These are phyloP conservation scores for Drosophila nasuta DNA, from an alignment of 1,140 invertebrate species.

Conservation along the genomic window DNA sequence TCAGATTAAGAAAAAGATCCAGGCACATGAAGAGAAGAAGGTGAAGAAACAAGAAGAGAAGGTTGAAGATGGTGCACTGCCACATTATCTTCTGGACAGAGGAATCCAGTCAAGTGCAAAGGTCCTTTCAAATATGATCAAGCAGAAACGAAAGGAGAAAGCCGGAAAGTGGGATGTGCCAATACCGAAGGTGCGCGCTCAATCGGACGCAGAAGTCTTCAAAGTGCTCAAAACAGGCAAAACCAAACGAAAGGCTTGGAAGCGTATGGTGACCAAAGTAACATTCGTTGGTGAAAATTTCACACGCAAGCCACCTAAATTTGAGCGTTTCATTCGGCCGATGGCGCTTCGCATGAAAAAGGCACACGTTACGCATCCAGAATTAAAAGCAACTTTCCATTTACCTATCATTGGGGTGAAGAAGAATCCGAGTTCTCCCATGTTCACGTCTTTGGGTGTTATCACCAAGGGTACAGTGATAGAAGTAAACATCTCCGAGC, in stretches of 20 bases:
- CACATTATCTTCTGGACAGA: constrained; percentile 98
- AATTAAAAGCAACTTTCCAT: constrained; percentile 99
- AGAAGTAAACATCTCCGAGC: constrained; percentile 99
- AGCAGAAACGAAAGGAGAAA: constrained; percentile 99
- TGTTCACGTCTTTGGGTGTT: constrained; percentile 98
- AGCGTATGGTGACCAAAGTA: constrained; percentile 99
- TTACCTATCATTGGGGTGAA: constrained; percentile 99
- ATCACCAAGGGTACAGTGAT: constrained; percentile 99
- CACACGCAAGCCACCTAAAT: constrained; percentile 99
- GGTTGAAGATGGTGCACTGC: constrained; percentile 95
- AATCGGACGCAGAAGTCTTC: constrained; percentile 99
- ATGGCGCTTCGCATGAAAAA: constrained; percentile 99
- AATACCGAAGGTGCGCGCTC: constrained; percentile 98
- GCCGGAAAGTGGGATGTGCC: constrained; percentile 99
- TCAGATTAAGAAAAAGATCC: constrained; percentile 99
- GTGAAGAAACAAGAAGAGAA: constrained; percentile 94
- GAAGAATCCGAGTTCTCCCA: constrained; percentile 98
- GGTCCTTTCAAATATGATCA: constrained; percentile 99
- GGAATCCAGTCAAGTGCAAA: constrained; percentile 97
- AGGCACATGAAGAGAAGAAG: constrained; percentile 95
- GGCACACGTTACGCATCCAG: constrained; percentile 99
- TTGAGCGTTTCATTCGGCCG: constrained; percentile 99
- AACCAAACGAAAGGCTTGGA: constrained; percentile 98
- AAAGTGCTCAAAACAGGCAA: constrained; percentile 98
- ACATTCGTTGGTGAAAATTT: constrained; percentile 99